Evolutionary conservation across 2,888 invertebrate genomes (phyloP), one percentile per base, ranked within the genome.

Genomic region (Troilus luridus): DNA sequence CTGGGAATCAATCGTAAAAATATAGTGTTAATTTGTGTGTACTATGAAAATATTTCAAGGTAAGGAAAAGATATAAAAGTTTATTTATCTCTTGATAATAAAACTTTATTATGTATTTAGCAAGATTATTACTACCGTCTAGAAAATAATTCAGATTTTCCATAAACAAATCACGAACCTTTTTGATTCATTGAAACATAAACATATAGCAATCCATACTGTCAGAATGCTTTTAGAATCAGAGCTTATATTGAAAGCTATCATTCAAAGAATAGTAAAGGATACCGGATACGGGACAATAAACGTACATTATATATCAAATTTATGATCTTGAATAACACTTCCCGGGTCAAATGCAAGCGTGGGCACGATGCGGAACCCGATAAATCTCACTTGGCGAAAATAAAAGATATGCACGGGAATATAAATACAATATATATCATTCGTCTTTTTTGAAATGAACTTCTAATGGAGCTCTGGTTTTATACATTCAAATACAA

Each of bases 361-460:
- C 56, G 85, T 85, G 85, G 85, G 85, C 85, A 21, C 56, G 56
- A 56, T 85, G n/a, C 56, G 56, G 85, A 56, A 54, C 56, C n/a
- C 85, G 21, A 85, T 85, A 85, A 85, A 85, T 85, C 85, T 85
- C n/a, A n/a, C 56, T 85, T n/a, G 19, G 56, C 56, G n/a, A 85
- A 85, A 85, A 85, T 85, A 85, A 85, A 77, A n/a, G 54, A 56
- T 85, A 21, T 54, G 85, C 21, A 58, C 11, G 12, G 19, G 85
- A 85, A 85, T 85, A 85, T 85, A 85, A 77, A 77, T 77, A 77
- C 72, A 41, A 77, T 27, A 67, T 77, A 41, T 77, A 77, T 77
- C 72, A 27, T 14, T 17, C 24, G 72, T 77, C 27, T 5, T 41
- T 24, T 41, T 41, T 41, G n/a, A 77, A 17, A 24, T 1, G 17